Evolutionary conservation across 2,888 invertebrate species (phyloP), one percentile per base, ranked within the genome.

Genomic region (Mythimna pallens): DNA sequence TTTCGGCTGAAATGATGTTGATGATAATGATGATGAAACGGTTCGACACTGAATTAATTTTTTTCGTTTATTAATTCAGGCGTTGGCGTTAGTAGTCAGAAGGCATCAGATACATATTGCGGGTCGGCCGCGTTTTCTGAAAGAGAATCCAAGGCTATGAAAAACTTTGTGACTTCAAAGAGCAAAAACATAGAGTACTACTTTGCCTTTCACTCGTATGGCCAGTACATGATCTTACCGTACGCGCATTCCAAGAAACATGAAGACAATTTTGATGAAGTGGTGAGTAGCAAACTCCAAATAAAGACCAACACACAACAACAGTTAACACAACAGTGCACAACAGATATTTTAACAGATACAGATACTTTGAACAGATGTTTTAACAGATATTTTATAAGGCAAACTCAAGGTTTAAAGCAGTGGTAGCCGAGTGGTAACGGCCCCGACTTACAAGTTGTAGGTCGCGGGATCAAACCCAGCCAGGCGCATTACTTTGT

Each of bases 171-270:
- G 0, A 83, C 72, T 0, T 83, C 84, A 0, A 91, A 94, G 5
- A 85, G 90, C 63, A 80, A 89, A 0, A 86, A 93, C 7, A 82
- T 97, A 4, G 92, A 92, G 25, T 95, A 96, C 65, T 97, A 97
- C 84, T 65, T 98, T 0, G 94, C 97, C 0, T 97, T 97, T 75
- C 98, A 98, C 87, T 97, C 97, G 0, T 98, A 97, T 80, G 97
- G 97, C 0, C 97, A 98, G 83, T 95, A 91, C 50, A 89, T 97
- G 72, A 94, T 97, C 0, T 91, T 97, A 64, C 97, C 97, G 0
- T 97, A 97, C 81, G 96, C 97, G 0, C 90, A 96, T 69, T 77
- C 85, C 0, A 89, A 81, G 0, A 81, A 80, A 1, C 93, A 94
- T 58, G 61, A 88, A 0, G 92, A 88, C 0, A 97, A 97, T 82